Evolutionary conservation across 2,888 invertebrate species (phyloP), one percentile per base, ranked within the genome.

Genomic region (Copidosoma aretas): DNA sequence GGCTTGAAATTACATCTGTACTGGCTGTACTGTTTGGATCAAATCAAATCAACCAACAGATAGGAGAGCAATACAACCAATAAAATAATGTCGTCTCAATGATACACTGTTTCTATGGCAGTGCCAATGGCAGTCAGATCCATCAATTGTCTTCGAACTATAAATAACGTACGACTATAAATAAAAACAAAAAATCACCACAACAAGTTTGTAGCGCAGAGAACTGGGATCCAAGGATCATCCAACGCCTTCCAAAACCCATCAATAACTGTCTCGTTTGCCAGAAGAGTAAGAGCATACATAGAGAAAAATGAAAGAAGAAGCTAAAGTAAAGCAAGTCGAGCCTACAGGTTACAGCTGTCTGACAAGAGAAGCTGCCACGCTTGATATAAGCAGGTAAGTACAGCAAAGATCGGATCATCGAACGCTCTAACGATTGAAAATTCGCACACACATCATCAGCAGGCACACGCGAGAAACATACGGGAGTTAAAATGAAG

Each of bases 341-440:
- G 17, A 62, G 57, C 22, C 21, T 41, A 56, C 46, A 65, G 69
- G 58, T 69, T 69, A 65, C 69, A 69, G 69, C 69, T 69, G 69
- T 69, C 69, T 17, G 43, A 46, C 17, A 46, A 46, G 60, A 61
- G 58, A 41, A 19, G 32, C 10, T 64, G 60, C 65, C 53, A 61
- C 61, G 65, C 64, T 68, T 24, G 19, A 54, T 17, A 54, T 17
- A 25, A 25, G 24, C 15, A 25, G 14, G n/a, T 43, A 21, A 32
- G 39, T 32, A 68, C 10, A 19, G 22, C 12, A 21, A 60, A 17
- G n/a, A n/a, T n/a, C 1, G 22, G 52, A 52, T 22, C 3, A 4
- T 21, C 12, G n/a, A n/a, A n/a, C n/a, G n/a, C n/a, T n/a, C n/a
- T n/a, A n/a, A n/a, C n/a, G n/a, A n/a, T n/a, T n/a, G 2, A 12